Evolutionary conservation across 2,888 invertebrate genomes (phyloP).

Genomic region (Prosopocoilus inquinatus): DNA sequence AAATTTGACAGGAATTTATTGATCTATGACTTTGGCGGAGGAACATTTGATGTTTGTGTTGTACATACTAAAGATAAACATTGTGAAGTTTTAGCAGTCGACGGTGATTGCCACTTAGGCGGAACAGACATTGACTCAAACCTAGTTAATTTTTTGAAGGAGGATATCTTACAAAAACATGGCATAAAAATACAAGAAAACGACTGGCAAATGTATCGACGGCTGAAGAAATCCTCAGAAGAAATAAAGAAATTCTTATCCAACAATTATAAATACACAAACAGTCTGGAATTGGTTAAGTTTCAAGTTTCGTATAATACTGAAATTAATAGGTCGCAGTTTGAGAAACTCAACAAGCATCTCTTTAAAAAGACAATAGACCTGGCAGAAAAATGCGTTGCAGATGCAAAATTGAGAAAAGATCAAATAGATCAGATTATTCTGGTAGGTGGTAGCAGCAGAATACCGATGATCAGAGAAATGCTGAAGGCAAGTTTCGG

Average conservation of each 20-base stretch:
- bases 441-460: constrained; percentile 34
- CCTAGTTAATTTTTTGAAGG: constrained; percentile 22
- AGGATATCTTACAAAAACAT: constrained; percentile 20
- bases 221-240: constrained; percentile 27
- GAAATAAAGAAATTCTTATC: constrained; percentile 21
- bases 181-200: constrained; percentile 19
- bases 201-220: constrained; percentile 2
- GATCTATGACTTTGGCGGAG: constrained; percentile 31
- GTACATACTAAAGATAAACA: constrained; percentile 18
- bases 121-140: constrained; percentile 34
- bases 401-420: constrained; percentile 22
- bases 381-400: constrained; percentile 26
- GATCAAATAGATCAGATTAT: constrained; percentile 32
- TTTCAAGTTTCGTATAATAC: constrained; percentile 8
- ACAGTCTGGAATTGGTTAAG: too few species aligned
- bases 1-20: constrained; percentile 12
- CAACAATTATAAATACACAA: background rate
- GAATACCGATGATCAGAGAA: constrained; percentile 33
- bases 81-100: constrained; percentile 27
- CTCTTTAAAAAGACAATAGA: constrained; percentile 27
- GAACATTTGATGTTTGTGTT: constrained; percentile 13
- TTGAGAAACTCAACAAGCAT: constrained; percentile 27
- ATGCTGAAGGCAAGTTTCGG: constrained; percentile 28
- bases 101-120: constrained; percentile 34
- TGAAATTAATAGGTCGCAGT: constrained; percentile 22